Percentiles rank a stretch among this genome's conserved stretches.
These are phyloP conservation scores for Drosophila asahinai DNA, from an alignment of 1,140 invertebrate species.

Conservation along the genomic window DNA sequence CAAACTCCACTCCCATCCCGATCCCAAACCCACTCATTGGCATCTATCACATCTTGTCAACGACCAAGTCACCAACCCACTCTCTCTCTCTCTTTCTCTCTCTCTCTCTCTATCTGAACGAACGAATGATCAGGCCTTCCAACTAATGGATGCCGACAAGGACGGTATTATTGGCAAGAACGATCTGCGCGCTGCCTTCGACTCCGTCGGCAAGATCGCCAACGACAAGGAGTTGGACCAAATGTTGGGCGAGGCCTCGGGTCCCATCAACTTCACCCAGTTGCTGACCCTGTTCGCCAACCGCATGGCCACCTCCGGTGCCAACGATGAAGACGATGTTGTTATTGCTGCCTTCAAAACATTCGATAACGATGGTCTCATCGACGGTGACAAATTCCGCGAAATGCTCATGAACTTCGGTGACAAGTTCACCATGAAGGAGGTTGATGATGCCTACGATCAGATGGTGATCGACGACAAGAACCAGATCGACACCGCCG, in stretches of 20 bases:
- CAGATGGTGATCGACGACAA: slow-evolving; percentile 97
- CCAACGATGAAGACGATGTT: slow-evolving; percentile 96
- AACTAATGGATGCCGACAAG: slow-evolving; percentile 99
- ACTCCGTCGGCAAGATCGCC: slow-evolving; percentile 95
- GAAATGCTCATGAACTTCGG: slow-evolving; percentile 98
- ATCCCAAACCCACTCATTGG: slow-evolving; percentile 11
- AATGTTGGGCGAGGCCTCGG: slow-evolving; percentile 95
- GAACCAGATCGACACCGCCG: slow-evolving; percentile 95
- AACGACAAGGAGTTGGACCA: slow-evolving; percentile 96
- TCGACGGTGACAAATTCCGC: slow-evolving; percentile 95
- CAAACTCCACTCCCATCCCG: slow-evolving; percentile 17
- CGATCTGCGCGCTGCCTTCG: slow-evolving; percentile 97
- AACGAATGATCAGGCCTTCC: slow-evolving; percentile 90
- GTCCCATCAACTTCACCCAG: slow-evolving; percentile 98
- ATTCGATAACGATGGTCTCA: slow-evolving; percentile 96
- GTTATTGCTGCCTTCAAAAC: slow-evolving; percentile 97
- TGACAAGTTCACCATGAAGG: slow-evolving; percentile 97
- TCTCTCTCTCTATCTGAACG: slow-evolving; percentile 81
- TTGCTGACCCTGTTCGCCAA: slow-evolving; percentile 96
- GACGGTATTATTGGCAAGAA: slow-evolving; percentile 98
- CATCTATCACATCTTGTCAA: slow-evolving; percentile 55
- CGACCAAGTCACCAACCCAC: slow-evolving; percentile 74
- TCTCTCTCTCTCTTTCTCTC: slow-evolving; percentile 71
- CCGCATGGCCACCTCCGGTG: slow-evolving; percentile 92
- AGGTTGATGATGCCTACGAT: slow-evolving; percentile 97